Evolutionary conservation across 2,113 vertebrate species (phyloP).

Genomic region (Mirza zaza): DNA sequence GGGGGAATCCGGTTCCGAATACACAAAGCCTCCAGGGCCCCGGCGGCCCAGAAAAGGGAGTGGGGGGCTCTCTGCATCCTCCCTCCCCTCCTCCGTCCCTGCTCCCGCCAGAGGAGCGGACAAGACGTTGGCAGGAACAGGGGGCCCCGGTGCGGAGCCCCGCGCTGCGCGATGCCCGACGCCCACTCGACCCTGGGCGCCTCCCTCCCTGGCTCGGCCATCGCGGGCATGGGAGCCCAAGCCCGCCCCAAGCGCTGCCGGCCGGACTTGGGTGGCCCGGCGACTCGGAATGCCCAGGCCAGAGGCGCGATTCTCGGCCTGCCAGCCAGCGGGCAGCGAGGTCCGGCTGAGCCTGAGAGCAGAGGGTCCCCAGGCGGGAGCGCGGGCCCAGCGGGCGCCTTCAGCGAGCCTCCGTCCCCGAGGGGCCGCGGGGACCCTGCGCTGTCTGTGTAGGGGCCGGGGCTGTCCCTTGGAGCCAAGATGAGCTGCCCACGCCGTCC

Average conservation of each 20-base stretch:
- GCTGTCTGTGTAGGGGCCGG: not conserved
- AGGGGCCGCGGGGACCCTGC: not conserved
- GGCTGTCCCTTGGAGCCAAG: not conserved
- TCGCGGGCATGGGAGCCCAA: not conserved
- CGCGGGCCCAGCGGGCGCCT: not conserved
- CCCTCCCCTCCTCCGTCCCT: fast-evolving
- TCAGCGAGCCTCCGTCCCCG: not conserved
- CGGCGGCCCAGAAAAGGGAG: not conserved
- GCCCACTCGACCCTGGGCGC: not conserved
- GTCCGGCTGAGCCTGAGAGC: not conserved
- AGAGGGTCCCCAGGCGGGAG: not conserved
- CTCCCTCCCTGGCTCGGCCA: not conserved
- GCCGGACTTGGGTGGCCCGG: not conserved
- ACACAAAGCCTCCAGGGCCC: conserved; percentile 67
- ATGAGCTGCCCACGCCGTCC: not conserved
- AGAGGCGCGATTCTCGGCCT: not conserved
- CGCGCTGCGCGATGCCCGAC: not conserved
- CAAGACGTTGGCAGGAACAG: fast-evolving
- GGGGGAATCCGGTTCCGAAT: conserved; percentile 36
- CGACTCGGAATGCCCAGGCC: not conserved
- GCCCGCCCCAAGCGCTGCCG: not conserved
- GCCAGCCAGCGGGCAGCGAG: not conserved
- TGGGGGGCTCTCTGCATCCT: not conserved
- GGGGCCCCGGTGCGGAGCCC: not conserved
- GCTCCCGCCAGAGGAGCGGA: not conserved